These are phyloP conservation scores for Pyralis farinalis DNA, from an alignment of 2,888 invertebrate species.

Conservation along the genomic window DNA sequence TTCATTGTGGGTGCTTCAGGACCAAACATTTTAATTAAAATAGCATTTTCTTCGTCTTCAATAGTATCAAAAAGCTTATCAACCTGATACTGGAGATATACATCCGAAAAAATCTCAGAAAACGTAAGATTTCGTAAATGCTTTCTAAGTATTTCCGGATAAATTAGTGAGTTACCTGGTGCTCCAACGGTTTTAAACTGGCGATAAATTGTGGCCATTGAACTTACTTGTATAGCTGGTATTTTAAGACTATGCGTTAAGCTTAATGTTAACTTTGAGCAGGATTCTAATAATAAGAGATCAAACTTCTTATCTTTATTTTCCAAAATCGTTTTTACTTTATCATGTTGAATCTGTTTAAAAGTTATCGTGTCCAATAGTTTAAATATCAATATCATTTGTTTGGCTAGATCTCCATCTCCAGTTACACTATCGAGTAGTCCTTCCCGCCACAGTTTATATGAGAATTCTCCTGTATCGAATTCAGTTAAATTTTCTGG, in stretches of 20 bases:
- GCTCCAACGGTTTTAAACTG: slow-evolving; percentile 9
- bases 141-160: background rate
- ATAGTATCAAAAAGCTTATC: background rate
- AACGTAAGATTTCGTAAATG: background rate
- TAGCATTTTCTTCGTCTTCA: background rate
- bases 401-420: background rate
- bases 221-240: slow-evolving; percentile 24
- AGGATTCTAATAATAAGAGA: slow-evolving; percentile 8
- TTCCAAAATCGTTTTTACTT: slow-evolving; percentile 6
- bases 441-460: slow-evolving; percentile 19
- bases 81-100: background rate
- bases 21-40: slow-evolving; percentile 8
- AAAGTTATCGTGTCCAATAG: background rate
- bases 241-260: slow-evolving; percentile 11
- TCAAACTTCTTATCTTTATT: slow-evolving; percentile 8
- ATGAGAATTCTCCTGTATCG: slow-evolving; percentile 36
- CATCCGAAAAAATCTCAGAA: background rate
- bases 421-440: background rate
- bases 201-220: slow-evolving; percentile 25
- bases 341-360: slow-evolving; percentile 7
- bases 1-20: slow-evolving; percentile 20
- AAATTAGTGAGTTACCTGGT: slow-evolving; percentile 17
- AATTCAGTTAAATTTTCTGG: slow-evolving; percentile 39
- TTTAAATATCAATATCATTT: background rate
- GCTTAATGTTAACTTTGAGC: background rate